Base-by-base conservation (phyloP, 1,140 invertebrate species). In the Himalopsyche phryganea region DNA sequence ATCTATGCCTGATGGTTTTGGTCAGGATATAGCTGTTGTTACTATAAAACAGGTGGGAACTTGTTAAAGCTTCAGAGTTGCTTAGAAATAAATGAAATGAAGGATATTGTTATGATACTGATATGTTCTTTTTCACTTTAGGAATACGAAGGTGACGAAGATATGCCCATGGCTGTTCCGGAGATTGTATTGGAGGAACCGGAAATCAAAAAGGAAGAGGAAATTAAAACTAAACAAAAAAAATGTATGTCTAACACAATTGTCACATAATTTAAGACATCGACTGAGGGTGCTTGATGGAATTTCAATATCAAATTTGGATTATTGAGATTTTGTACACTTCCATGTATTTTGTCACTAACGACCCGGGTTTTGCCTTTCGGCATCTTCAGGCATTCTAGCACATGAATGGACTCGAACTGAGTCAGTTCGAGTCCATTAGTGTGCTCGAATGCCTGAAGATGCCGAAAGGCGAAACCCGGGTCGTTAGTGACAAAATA, bases 71-170 rank as follows among this genome's bases (percentile, higher is more conserved):
- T 35, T 35, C n/a, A 6, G 9, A 42, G 6, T 11, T 35, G 28
- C 9, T 49, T 49, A 32, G 19, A 7, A 17, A 13, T 23, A n/a
- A 6, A 50, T n/a, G 1, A 10, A 20, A 35, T 15, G 11, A 38
- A 18, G 38, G 40, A 36, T 50, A n/a, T 41, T 19, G 18, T 50
- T 50, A 1, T 15, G 14, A 32, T 19, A 11, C 33, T 15, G 15
- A 23, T 48, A 28, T 48, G 2, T 18, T 20, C 10, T 28, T 9
- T 41, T 46, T 58, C 41, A 18, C 9, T 49, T 55, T 36, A 63
- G 61, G 61, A 63, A 49, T 63, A 63, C 42, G 61, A 63, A 14
- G 61, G 53, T 23, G 61, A 63, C 32, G 60, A 62, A 44, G 45
- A 56, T 19, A 9, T 36, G 14, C 10, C 23, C 20, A 52, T 17